Percentiles rank a stretch among this genome's conserved stretches.
phyloP scores from a whole-genome alignment of 2,797 vertebrate species.

The Coracias cyanogaster region DNA sequence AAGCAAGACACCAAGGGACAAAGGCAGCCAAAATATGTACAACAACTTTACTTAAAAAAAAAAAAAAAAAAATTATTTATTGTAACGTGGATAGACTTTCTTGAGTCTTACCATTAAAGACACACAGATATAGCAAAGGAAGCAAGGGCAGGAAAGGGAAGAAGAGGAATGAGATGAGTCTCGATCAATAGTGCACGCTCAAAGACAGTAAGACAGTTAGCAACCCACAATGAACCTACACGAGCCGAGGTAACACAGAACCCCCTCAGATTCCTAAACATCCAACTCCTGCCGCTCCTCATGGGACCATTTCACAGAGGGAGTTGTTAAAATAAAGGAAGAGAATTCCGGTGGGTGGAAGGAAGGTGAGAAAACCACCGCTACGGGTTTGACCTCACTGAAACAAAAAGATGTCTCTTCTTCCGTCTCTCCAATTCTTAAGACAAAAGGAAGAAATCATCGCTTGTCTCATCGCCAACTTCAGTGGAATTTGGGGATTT shows the following conservation, averaged over 20 bases:
- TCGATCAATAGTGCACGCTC: conserved; percentile 78
- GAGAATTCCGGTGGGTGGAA: not conserved
- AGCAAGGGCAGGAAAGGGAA: conserved; percentile 87
- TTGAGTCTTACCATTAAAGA: conserved; percentile 91
- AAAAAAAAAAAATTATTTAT: conserved; percentile 80
- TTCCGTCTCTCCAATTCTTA: not conserved
- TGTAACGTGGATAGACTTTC: conserved; percentile 90
- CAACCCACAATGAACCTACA: conserved; percentile 74
- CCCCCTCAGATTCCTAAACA: not conserved
- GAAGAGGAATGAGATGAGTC: conserved; percentile 86
- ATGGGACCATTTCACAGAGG: not conserved
- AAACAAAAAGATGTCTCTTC: not conserved
- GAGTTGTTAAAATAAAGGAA: not conserved
- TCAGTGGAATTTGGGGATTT: not conserved
- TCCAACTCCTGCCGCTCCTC: not conserved
- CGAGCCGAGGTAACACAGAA: conserved; percentile 4
- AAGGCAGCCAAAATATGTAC: conserved; percentile 88
- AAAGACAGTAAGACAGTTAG: conserved; percentile 82
- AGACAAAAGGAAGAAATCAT: not conserved
- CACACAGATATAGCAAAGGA: conserved; percentile 90
- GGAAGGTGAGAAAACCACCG: not conserved
- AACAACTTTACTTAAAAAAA: conserved; percentile 81
- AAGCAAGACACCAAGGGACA: conserved; percentile 87
- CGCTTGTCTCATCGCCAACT: not conserved
- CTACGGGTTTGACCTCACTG: not conserved